These are phyloP conservation scores for Mycetomoellerius zeteki DNA, from an alignment of 1,140 invertebrate species.

Conservation along the genomic window DNA sequence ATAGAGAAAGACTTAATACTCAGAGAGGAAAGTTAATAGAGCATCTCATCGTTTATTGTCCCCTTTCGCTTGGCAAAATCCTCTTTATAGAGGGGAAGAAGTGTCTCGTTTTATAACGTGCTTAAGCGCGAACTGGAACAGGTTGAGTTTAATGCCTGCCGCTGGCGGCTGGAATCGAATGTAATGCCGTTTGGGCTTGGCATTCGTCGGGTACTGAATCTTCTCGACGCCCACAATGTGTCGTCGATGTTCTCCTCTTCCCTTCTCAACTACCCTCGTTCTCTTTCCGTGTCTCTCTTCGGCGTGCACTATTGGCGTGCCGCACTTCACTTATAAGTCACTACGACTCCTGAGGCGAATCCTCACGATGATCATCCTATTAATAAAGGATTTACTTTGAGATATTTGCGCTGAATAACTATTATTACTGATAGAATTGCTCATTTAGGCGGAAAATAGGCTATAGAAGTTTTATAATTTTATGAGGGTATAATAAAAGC, in stretches of 20 bases:
- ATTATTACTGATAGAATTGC: constrained; percentile 1
- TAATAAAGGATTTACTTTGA: constrained; percentile 6
- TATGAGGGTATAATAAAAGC: constrained; percentile 38
- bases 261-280: constrained; percentile 1
- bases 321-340: constrained; percentile 67
- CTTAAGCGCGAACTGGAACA: constrained; percentile 71
- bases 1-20: not conserved
- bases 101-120: constrained; percentile 66
- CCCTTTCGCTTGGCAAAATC: constrained; percentile 15
- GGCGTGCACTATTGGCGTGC: not conserved
- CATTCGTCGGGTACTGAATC: constrained; percentile 76
- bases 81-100: constrained; percentile 34
- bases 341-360: constrained; percentile 52
- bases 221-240: constrained; percentile 77
- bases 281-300: not conserved
- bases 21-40: constrained; percentile 17
- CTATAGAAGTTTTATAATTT: constrained; percentile 21
- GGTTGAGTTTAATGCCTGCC: constrained; percentile 76
- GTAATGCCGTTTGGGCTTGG: constrained; percentile 78
- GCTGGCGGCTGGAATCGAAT: constrained; percentile 74
- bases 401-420: not conserved
- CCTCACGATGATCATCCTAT: constrained; percentile 28
- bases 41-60: constrained; percentile 33
- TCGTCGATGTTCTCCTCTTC: constrained; percentile 67
- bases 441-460: not conserved